Evolutionary conservation across 2,797 vertebrate species (phyloP).

Genomic region (Columba guinea): DNA sequence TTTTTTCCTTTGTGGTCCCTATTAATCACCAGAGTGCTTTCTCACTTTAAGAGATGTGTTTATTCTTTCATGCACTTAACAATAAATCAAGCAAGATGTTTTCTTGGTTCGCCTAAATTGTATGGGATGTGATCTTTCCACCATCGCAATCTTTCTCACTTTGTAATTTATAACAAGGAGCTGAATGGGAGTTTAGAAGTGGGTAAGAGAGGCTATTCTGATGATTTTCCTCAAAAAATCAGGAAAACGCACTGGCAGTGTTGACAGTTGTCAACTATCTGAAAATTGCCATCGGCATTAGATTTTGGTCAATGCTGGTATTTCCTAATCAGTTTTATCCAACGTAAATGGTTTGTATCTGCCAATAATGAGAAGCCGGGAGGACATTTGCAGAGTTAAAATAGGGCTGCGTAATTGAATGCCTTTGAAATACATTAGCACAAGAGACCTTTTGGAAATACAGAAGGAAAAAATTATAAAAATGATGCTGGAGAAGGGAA

Average conservation of each 20-base stretch:
- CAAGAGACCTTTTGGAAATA: neutral
- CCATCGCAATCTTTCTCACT: neutral
- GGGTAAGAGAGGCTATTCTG: neutral
- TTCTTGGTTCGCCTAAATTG: neutral
- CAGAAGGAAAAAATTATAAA: neutral
- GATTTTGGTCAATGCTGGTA: neutral
- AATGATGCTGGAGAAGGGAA: neutral
- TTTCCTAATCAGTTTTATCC: neutral
- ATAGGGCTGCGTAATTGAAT: neutral
- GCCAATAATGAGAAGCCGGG: neutral
- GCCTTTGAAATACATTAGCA: neutral
- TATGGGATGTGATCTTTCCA: neutral
- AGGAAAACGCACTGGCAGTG: neutral
- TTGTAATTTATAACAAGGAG: neutral
- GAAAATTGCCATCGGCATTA: neutral
- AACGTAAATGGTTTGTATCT: neutral
- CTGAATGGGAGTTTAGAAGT: neutral
- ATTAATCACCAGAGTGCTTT: neutral
- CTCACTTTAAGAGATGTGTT: neutral
- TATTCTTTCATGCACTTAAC: neutral
- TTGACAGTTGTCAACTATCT: neutral
- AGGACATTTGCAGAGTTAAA: neutral
- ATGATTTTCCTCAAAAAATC: neutral
- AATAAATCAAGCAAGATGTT: neutral
- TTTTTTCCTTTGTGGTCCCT: neutral